Conservation (phyloP, 2,888 invertebrate species). For the Bimastos eiseni region DNA sequence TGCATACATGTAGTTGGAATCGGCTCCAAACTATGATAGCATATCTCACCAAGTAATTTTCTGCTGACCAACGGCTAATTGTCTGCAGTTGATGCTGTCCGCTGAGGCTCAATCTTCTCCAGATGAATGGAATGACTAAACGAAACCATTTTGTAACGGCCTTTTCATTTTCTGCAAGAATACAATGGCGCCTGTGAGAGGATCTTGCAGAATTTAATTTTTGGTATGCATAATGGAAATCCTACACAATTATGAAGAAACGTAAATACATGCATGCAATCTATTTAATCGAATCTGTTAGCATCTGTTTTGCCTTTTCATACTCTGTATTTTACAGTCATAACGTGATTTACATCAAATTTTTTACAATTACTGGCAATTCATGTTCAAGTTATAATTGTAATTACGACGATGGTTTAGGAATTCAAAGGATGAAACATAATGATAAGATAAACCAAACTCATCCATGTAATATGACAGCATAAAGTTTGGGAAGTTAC, state of each 20-base stretch:
- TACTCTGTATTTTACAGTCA: not conserved
- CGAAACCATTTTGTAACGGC: not conserved
- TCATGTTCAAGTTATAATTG: not conserved
- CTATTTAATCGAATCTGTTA: not conserved
- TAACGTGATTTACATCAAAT: not conserved
- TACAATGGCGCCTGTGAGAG: not conserved
- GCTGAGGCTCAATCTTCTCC: not conserved
- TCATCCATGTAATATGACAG: not conserved
- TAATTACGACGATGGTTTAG: not conserved
- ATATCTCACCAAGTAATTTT: not conserved
- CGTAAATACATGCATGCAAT: not conserved
- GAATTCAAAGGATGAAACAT: not conserved
- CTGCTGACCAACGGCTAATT: not conserved
- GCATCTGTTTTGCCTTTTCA: not conserved
- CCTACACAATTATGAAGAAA: not conserved
- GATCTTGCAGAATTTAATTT: not conserved
- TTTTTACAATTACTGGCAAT: not conserved
- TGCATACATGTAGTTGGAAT: not conserved
- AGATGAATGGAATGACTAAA: not conserved
- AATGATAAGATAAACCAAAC: not conserved
- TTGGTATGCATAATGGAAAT: not conserved
- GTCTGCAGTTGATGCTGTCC: not conserved
- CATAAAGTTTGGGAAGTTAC: too few relatives aligned
- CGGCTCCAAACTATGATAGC: not conserved
- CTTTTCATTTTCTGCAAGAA: not conserved